A percentile compares a stretch with the other conserved stretches of the same genome.
Conservation (phyloP, 2,797 vertebrate genomes). For the Glyptemys insculpta region DNA sequence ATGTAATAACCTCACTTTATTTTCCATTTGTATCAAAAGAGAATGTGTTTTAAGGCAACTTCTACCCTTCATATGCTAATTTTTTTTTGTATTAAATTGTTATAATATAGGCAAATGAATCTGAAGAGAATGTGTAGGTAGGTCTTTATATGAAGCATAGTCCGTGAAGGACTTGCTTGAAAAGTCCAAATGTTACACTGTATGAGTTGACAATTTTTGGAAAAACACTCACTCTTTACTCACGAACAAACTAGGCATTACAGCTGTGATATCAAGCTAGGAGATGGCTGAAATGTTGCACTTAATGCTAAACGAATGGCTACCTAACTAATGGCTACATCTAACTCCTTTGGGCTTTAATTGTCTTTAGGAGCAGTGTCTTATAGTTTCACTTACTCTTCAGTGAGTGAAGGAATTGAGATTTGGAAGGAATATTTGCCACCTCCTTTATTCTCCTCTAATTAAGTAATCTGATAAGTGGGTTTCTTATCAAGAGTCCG, state of each 20-base stretch:
- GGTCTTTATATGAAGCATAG: background rate
- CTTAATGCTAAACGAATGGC: too few species aligned
- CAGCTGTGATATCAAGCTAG: background rate
- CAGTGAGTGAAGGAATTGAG: background rate
- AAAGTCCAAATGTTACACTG: background rate
- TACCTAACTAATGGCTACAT: background rate
- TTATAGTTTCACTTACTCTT: background rate
- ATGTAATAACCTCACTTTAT: background rate
- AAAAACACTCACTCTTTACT: background rate
- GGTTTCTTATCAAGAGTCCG: constrained; percentile 6
- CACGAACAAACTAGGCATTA: background rate
- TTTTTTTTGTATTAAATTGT: background rate
- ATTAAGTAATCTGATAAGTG: background rate
- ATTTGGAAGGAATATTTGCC: background rate
- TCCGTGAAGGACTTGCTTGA: background rate
- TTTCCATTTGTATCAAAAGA: background rate
- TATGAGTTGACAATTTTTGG: background rate
- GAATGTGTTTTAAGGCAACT: background rate
- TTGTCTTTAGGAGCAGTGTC: accelerated
- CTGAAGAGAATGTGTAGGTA: background rate
- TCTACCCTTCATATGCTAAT: background rate
- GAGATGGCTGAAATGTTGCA: background rate
- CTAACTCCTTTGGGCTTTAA: background rate
- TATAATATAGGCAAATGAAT: background rate
- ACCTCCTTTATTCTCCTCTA: background rate